phyloP scores from a whole-genome alignment of 2,113 vertebrate species.

The Labeo catla region DNA sequence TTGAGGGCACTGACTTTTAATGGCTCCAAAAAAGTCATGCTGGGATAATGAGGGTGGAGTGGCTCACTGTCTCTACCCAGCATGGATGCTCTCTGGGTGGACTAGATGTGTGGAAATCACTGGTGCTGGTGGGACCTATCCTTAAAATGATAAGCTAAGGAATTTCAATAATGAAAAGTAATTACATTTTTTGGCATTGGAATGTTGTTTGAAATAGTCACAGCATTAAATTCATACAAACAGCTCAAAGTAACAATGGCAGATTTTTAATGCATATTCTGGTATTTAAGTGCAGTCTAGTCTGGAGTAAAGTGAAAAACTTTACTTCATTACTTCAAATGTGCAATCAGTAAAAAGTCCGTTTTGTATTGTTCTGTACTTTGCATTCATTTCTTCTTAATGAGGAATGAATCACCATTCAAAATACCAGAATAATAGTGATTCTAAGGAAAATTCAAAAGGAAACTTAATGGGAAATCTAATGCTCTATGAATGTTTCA shows the following conservation, averaged over 20 bases:
- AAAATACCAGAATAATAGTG: not conserved
- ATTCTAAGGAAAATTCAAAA: not conserved
- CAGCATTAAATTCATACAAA: not conserved
- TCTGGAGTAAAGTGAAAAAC: not conserved
- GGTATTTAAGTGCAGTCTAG: not conserved
- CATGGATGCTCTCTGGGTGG: constrained; percentile 47
- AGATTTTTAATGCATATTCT: not conserved
- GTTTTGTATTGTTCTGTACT: not conserved
- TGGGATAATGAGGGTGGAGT: constrained; percentile 61
- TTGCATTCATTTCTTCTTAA: not conserved
- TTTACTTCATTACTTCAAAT: too few species aligned
- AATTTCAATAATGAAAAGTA: constrained; percentile 4
- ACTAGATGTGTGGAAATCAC: constrained; percentile 57
- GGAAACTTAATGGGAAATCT: not conserved
- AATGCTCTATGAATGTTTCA: not conserved
- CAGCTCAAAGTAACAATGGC: not conserved
- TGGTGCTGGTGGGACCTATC: constrained; percentile 20
- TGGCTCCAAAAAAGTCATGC: constrained; percentile 44
- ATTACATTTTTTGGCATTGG: constrained; percentile 16
- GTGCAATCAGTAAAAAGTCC: too few species aligned
- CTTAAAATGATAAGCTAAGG: constrained; percentile 5
- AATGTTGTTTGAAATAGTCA: constrained; percentile 10
- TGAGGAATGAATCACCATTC: not conserved
- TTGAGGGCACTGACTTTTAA: constrained; percentile 44
- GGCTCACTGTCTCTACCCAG: constrained; percentile 47